A percentile compares a stretch with the other conserved stretches of the same genome.
phyloP scores from a whole-genome alignment of 2,113 vertebrate species.

The Azemiops feae region DNA sequence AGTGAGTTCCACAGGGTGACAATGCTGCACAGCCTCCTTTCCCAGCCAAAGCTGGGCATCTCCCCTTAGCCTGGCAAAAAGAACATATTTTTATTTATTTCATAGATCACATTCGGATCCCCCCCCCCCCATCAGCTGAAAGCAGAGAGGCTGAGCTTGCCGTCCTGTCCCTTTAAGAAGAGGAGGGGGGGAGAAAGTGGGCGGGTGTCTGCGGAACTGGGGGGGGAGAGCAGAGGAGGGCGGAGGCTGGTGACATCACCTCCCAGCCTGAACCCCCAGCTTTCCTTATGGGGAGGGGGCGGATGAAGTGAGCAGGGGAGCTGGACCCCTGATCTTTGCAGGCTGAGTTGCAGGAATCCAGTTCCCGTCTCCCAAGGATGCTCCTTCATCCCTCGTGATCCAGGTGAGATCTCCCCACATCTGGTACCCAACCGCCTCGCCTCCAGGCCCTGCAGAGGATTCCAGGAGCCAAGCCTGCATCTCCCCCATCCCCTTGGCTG shows the following conservation, averaged over 20 bases:
- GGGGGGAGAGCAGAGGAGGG: constrained; percentile 1
- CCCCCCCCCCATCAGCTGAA: neutral
- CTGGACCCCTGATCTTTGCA: neutral
- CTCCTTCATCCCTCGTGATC: constrained; percentile 9
- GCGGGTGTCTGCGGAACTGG: constrained; percentile 4
- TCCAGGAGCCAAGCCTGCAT: neutral
- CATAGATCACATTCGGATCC: neutral
- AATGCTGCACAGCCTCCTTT: neutral
- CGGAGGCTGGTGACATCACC: constrained; percentile 53
- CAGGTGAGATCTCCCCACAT: constrained; percentile 54
- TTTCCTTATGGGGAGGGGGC: constrained; percentile 11
- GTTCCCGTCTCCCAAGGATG: constrained; percentile 40
- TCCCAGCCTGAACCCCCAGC: constrained; percentile 35
- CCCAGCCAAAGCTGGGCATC: neutral
- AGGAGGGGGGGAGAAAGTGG: constrained; percentile 3
- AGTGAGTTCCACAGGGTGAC: neutral
- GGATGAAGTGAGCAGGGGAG: constrained; percentile 32
- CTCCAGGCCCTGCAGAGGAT: neutral
- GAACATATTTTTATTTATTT: too few species aligned
- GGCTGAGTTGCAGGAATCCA: neutral
- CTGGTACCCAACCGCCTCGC: neutral
- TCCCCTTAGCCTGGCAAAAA: neutral
- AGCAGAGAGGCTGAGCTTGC: neutral
- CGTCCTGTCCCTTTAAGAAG: constrained; percentile 47
- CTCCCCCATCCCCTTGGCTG: neutral